Base-by-base conservation (phyloP, 2,888 invertebrate genomes). In the Lucinisca nassula region DNA sequence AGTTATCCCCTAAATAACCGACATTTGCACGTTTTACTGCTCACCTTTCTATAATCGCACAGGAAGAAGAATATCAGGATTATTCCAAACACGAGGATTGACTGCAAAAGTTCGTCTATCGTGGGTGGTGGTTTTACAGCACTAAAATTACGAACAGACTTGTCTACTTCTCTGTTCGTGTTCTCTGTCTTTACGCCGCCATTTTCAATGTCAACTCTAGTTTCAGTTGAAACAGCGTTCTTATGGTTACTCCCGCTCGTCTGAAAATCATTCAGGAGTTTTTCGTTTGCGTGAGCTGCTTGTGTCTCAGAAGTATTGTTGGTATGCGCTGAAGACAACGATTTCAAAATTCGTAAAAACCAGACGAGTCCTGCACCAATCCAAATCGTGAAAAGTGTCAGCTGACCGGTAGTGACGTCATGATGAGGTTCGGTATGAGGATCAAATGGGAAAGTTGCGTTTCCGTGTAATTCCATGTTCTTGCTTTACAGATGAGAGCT, bases 11-110 rank as follows among this genome's bases (percentile, higher is more conserved):
- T n/a, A n/a, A n/a, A n/a, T n/a, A n/a, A n/a, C n/a, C n/a, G n/a
- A n/a, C n/a, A n/a, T n/a, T n/a, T n/a, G n/a, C n/a, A n/a, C n/a
- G n/a, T n/a, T n/a, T n/a, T n/a, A 27, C 0, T 27, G 58, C 90
- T 77, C 74, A 94, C 94, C 93, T 94, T 94, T n/a, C 81, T 82
- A 76, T 94, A 94, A 55, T 94, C 94, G 51, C 91, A 92, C 0
- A 94, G 75, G 70, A 85, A 94, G 89, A 93, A 94, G 72, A 86
- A 92, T 21, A 92, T 37, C 92, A 94, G 85, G 24, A 94, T 86
- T 21, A 84, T 32, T 8, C 94, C 93, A 74, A 94, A 92, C 6
- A 92, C 35, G 0, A 90, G 72, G 2, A 92, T 83, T 32, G 84
- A 74, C 38, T 70, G 70, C 49, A 94, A 75, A 35, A 92, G 85